phyloP scores from a whole-genome alignment of 2,888 invertebrate genomes.

The Heliconius erato region DNA sequence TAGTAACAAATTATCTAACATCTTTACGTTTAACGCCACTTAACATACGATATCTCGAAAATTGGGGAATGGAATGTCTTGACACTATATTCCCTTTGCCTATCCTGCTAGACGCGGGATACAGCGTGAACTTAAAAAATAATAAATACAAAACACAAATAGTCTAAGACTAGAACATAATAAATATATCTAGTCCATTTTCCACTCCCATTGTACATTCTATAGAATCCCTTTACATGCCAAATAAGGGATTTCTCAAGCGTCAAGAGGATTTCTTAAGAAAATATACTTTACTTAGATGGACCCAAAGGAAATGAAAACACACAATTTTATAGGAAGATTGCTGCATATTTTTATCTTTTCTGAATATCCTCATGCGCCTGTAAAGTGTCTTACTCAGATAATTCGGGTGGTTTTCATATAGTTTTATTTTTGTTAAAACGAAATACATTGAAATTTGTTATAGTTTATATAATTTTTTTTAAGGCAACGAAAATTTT shows the following conservation, averaged over 20 bases:
- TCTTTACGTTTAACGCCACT: background rate
- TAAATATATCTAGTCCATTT: background rate
- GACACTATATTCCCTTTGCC: background rate
- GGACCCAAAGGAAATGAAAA: conserved; percentile 15
- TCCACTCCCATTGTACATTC: conserved; percentile 1
- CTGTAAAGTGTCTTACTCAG: background rate
- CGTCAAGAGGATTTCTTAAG: background rate
- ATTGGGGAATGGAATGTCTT: too few species aligned
- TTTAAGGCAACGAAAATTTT: too few species aligned
- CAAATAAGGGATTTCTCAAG: conserved; percentile 10
- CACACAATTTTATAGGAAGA: background rate
- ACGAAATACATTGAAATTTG: too few species aligned
- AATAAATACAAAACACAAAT: background rate
- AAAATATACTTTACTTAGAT: conserved; percentile 19
- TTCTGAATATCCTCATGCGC: background rate
- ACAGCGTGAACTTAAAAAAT: background rate
- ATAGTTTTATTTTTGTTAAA: too few species aligned
- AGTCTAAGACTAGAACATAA: background rate
- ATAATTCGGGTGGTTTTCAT: background rate
- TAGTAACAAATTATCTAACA: too few species aligned
- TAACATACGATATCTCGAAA: background rate
- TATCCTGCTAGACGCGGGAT: background rate
- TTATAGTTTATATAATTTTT: too few species aligned
- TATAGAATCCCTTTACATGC: conserved; percentile 14
- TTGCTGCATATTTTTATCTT: conserved; percentile 17